A percentile compares a stretch with the other conserved stretches of the same genome.
phyloP scores from a whole-genome alignment of 2,888 invertebrate genomes.

The Scelioninae gen. 1 region DNA sequence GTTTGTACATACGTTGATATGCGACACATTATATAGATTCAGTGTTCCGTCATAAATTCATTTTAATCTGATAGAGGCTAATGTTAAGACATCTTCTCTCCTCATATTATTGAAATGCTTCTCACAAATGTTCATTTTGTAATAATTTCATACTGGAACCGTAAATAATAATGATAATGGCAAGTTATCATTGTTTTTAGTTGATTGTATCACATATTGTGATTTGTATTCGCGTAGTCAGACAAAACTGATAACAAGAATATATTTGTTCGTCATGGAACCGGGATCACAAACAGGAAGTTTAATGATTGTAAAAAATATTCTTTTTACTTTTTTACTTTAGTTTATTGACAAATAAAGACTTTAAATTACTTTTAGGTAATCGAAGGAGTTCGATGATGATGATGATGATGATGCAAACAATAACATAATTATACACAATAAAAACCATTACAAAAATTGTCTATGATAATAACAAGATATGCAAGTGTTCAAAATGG shows the following conservation, averaged over 20 bases:
- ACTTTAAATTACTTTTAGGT: slow-evolving; percentile 44
- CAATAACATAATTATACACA: slow-evolving; percentile 8
- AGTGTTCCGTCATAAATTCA: slow-evolving; percentile 42
- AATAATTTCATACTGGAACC: slow-evolving; percentile 44
- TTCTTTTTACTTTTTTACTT: slow-evolving; percentile 44
- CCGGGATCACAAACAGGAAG: not conserved
- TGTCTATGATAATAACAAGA: slow-evolving; percentile 61
- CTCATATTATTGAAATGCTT: slow-evolving; percentile 39
- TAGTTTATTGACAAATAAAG: slow-evolving; percentile 37
- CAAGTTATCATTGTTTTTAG: slow-evolving; percentile 45
- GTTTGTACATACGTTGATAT: slow-evolving; percentile 46
- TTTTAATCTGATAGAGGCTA: slow-evolving; percentile 35
- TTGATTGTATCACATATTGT: slow-evolving; percentile 60
- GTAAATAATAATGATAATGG: slow-evolving; percentile 47
- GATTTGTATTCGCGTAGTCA: slow-evolving; percentile 41
- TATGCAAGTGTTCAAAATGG: slow-evolving; percentile 67
- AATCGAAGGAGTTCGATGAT: slow-evolving; percentile 24
- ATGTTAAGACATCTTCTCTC: slow-evolving; percentile 34
- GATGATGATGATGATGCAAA: not conserved
- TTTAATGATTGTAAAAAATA: slow-evolving; percentile 48
- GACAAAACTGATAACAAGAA: slow-evolving; percentile 39
- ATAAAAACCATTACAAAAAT: slow-evolving; percentile 25
- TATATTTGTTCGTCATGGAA: slow-evolving; percentile 27
- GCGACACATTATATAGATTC: slow-evolving; percentile 24
- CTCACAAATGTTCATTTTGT: slow-evolving; percentile 44